Evolutionary conservation across 2,113 vertebrate genomes (phyloP).

Genomic region (Setophaga kirtlandii): DNA sequence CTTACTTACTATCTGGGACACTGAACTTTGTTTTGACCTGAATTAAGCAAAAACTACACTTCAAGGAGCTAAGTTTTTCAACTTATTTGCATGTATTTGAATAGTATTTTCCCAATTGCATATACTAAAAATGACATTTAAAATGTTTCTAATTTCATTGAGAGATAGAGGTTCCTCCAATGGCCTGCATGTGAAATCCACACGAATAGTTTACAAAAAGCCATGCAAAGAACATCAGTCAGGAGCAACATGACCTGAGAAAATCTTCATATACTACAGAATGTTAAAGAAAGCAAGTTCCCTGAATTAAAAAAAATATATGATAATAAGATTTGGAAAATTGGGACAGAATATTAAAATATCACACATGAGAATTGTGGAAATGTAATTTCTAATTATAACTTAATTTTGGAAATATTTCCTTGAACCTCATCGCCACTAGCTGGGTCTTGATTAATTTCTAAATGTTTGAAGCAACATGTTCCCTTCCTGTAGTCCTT

Average conservation of each 20-base stretch:
- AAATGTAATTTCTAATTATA: not conserved
- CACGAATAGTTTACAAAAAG: not conserved
- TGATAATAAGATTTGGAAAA: not conserved
- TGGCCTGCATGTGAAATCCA: not conserved
- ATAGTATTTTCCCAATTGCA: not conserved
- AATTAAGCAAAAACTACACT: not conserved
- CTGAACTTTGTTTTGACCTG: not conserved
- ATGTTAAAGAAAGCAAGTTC: not conserved
- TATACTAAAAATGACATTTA: not conserved
- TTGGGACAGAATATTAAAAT: not conserved
- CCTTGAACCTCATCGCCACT: not conserved
- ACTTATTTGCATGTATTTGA: not conserved
- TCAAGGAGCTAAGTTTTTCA: not conserved
- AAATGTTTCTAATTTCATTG: not conserved
- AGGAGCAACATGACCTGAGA: not conserved
- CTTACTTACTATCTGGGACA: not conserved
- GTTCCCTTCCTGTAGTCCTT: not conserved
- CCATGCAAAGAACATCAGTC: not conserved
- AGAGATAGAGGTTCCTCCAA: not conserved
- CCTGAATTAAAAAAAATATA: not conserved
- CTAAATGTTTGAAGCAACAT: not conserved
- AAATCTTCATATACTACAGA: not conserved
- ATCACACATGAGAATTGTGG: not conserved
- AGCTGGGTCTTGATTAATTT: not conserved
- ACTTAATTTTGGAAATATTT: not conserved